Evolutionary conservation across 2,113 vertebrate genomes (phyloP).

Genomic region (Paraplagusia blochii): DNA sequence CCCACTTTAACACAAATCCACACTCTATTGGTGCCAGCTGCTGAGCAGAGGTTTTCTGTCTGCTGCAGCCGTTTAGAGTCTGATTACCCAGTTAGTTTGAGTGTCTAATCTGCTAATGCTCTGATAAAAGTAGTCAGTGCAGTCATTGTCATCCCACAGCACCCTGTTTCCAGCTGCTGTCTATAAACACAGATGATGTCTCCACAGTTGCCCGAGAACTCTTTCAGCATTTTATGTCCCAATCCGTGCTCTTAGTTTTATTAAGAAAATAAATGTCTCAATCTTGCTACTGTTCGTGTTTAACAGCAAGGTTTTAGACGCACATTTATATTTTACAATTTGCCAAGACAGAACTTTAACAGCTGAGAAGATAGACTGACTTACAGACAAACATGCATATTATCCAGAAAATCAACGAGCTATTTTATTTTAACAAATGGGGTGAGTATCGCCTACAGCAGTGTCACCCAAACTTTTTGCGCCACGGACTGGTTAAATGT

Average conservation of each 20-base stretch:
- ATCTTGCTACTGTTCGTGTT: conserved; percentile 1
- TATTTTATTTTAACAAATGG: too few species aligned
- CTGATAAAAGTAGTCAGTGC: conserved; percentile 72
- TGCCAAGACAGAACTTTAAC: conserved; percentile 23
- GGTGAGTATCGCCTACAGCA: too few species aligned
- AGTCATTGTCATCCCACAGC: conserved; percentile 52
- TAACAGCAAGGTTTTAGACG: conserved; percentile 5
- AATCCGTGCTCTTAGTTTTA: not conserved
- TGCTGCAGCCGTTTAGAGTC: conserved; percentile 56
- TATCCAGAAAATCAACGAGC: too few species aligned
- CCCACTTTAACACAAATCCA: conserved; percentile 45
- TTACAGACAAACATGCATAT: too few species aligned
- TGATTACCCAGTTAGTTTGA: conserved; percentile 79
- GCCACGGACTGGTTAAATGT: too few species aligned
- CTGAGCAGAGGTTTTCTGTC: conserved; percentile 60
- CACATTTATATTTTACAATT: conserved; percentile 17
- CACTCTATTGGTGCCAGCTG: conserved; percentile 34
- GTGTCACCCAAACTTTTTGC: too few species aligned
- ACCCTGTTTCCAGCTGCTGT: conserved; percentile 55
- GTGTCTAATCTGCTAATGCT: conserved; percentile 79
- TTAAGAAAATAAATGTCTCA: not conserved
- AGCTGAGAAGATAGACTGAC: too few species aligned
- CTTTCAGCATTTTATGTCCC: not conserved
- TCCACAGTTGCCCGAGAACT: conserved; percentile 18
- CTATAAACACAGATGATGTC: conserved; percentile 64